A percentile compares a stretch with the other conserved stretches of the same genome.
These are phyloP conservation scores for Arenaria interpres DNA, from an alignment of 2,113 vertebrate species.

Conservation along the genomic window DNA sequence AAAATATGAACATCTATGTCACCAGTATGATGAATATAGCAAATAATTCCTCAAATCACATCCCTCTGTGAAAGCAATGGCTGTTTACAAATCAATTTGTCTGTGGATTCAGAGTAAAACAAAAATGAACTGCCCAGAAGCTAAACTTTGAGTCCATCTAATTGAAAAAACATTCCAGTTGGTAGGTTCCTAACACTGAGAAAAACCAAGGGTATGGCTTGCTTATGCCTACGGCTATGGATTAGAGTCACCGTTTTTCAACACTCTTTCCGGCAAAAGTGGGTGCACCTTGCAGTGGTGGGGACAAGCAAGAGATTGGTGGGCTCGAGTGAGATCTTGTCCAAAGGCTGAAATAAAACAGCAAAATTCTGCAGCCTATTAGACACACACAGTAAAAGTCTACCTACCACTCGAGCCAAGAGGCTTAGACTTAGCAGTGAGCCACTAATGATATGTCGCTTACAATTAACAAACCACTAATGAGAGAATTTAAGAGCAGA, in stretches of 20 bases:
- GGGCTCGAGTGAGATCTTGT: background rate
- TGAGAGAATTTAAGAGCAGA: background rate
- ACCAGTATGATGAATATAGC: slow-evolving; percentile 40
- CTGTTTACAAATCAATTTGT: slow-evolving; percentile 49
- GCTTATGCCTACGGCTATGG: background rate
- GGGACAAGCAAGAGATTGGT: background rate
- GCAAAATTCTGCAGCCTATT: background rate
- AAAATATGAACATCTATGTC: slow-evolving; percentile 51
- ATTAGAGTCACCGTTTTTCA: background rate
- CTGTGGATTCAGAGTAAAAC: slow-evolving; percentile 50
- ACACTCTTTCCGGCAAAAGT: background rate
- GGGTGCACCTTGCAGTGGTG: background rate
- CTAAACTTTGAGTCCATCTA: slow-evolving; percentile 17
- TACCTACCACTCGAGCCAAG: background rate
- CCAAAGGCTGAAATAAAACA: background rate
- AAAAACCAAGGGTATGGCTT: too few relatives aligned
- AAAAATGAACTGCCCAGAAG: slow-evolving; percentile 55
- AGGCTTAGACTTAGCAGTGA: background rate
- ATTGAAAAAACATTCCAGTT: slow-evolving; percentile 39
- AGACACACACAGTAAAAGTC: background rate
- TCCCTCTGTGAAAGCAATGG: slow-evolving; percentile 43
- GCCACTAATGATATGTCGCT: background rate
- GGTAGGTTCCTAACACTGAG: too few relatives aligned
- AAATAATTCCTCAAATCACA: slow-evolving; percentile 61
- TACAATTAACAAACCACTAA: background rate